Evolutionary conservation across 2,113 vertebrate species (phyloP).

Genomic region (Coryphaenoides rupestris): DNA sequence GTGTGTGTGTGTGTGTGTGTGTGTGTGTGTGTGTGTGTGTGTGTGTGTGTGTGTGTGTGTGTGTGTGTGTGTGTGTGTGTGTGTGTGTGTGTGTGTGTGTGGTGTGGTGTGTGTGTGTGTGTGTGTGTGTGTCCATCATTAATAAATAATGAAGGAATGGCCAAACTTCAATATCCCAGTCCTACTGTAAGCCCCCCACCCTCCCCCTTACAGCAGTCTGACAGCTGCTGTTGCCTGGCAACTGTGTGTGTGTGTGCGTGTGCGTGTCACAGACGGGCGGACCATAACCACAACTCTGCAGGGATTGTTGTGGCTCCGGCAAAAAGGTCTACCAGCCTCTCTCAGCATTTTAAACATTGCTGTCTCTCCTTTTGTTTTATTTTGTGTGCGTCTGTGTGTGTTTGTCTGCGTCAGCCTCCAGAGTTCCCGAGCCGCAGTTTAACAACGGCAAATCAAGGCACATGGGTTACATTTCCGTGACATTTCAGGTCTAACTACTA

Average conservation of each 20-base stretch:
- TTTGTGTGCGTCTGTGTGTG: background rate
- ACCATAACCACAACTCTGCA: slow-evolving; percentile 1
- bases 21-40: no score
- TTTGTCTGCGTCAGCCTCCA: background rate
- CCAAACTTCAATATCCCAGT: slow-evolving; percentile 47
- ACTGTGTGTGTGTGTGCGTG: slow-evolving; percentile 40
- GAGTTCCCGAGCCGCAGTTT: background rate
- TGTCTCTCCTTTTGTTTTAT: background rate
- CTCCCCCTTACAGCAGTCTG: slow-evolving; percentile 28
- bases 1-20: no score
- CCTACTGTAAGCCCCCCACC: no score
- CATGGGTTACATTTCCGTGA: background rate
- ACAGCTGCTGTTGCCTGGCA: slow-evolving; percentile 67
- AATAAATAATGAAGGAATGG: slow-evolving; percentile 38
- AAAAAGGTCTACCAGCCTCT: background rate
- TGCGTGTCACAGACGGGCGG: background rate
- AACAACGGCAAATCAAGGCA: background rate
- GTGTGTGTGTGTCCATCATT: slow-evolving; percentile 33
- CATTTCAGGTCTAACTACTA: background rate
- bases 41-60: no score
- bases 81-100: no score
- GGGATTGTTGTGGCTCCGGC: slow-evolving; percentile 35
- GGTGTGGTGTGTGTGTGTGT: no score
- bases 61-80: no score
- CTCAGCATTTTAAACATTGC: slow-evolving; percentile 8